Percentiles rank a stretch among this genome's conserved stretches.
These are phyloP conservation scores for Gymnobelideus leadbeateri DNA, from an alignment of 2,113 vertebrate genomes.

Conservation along the genomic window DNA sequence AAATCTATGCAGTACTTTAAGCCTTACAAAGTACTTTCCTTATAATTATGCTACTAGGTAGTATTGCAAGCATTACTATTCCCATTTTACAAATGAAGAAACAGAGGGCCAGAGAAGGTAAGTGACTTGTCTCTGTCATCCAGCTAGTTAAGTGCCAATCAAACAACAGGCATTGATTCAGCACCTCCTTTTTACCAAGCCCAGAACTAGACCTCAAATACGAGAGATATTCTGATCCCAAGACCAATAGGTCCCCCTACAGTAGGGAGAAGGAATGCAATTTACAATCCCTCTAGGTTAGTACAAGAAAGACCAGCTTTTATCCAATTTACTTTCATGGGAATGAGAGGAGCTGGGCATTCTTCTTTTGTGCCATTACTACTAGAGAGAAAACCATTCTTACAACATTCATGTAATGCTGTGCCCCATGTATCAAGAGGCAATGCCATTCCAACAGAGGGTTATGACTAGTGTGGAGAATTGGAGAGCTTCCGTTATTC, in stretches of 20 bases:
- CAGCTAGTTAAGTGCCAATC: not conserved
- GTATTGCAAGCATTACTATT: not conserved
- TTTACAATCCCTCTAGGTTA: not conserved
- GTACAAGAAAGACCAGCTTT: not conserved
- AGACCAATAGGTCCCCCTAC: not conserved
- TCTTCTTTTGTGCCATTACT: not conserved
- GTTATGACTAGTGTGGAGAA: constrained; percentile 3
- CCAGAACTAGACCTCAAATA: not conserved
- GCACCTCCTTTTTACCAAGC: not conserved
- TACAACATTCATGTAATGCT: not conserved
- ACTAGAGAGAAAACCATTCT: not conserved
- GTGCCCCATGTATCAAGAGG: not conserved
- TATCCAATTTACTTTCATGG: not conserved
- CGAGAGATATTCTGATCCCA: not conserved
- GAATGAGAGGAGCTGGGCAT: not conserved
- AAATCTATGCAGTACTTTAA: not conserved
- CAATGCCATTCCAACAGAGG: not conserved
- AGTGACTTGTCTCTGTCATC: not conserved
- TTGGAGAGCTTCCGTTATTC: not conserved
- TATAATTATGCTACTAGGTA: not conserved
- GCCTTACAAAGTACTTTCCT: not conserved
- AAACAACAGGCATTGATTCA: not conserved
- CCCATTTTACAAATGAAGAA: not conserved
- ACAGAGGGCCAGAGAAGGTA: not conserved
- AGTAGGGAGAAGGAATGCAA: not conserved